A percentile compares a stretch with the other conserved stretches of the same genome.
Evolutionary conservation across 2,888 invertebrate genomes (phyloP).

Genomic region (Apodemia duryi): DNA sequence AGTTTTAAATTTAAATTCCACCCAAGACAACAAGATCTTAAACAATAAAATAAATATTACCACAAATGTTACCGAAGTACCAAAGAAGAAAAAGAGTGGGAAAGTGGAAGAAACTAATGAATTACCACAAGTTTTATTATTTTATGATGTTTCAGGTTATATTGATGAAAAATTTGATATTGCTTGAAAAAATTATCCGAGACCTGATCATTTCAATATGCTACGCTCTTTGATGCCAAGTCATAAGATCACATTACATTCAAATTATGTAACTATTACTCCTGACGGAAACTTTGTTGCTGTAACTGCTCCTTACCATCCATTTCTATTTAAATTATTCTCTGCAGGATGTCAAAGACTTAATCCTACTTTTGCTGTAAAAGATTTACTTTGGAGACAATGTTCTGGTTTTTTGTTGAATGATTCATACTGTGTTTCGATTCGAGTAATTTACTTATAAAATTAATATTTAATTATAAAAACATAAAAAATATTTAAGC

Average conservation of each 20-base stretch:
- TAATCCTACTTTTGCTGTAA: slow-evolving; percentile 46
- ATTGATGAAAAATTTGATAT: slow-evolving; percentile 36
- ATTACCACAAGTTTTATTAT: slow-evolving; percentile 41
- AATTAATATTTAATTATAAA: slow-evolving; percentile 25
- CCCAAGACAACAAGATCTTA: background rate
- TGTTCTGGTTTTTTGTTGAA: slow-evolving; percentile 48
- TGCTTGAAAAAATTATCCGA: slow-evolving; percentile 19
- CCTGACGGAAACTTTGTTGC: slow-evolving; percentile 59
- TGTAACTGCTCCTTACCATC: slow-evolving; percentile 50
- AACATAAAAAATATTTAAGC: no score
- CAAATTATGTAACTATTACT: slow-evolving; percentile 45
- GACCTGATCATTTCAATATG: slow-evolving; percentile 19
- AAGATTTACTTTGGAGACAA: slow-evolving; percentile 47
- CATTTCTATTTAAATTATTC: slow-evolving; percentile 51
- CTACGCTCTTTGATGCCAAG: background rate
- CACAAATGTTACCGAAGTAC: slow-evolving; percentile 27
- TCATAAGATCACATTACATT: slow-evolving; percentile 13
- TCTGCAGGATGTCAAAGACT: slow-evolving; percentile 45
- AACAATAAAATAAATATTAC: background rate
- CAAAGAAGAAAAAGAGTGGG: background rate
- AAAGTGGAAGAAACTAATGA: slow-evolving; percentile 27
- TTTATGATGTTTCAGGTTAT: slow-evolving; percentile 48
- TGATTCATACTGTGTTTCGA: slow-evolving; percentile 54
- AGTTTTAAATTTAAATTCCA: slow-evolving; percentile 16
- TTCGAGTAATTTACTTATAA: slow-evolving; percentile 48